phyloP scores from a whole-genome alignment of 2,113 vertebrate genomes.

The Geococcyx californianus region DNA sequence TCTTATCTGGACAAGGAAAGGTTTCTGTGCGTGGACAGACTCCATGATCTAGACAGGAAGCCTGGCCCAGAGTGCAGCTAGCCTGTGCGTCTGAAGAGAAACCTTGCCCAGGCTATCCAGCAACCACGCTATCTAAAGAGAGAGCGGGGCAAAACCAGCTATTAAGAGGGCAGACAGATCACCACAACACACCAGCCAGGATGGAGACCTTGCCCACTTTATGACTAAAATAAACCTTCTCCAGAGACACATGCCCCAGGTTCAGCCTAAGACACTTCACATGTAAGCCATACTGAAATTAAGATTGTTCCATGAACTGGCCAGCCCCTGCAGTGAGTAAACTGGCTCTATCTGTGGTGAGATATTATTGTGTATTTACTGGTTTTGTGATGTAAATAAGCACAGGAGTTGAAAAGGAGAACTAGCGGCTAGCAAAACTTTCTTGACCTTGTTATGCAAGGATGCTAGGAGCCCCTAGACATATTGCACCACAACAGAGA shows the following conservation, averaged over 20 bases:
- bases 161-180: background rate
- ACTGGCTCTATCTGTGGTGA: background rate
- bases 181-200: background rate
- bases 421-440: slow-evolving; percentile 9
- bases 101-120: background rate
- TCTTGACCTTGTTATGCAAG: slow-evolving; percentile 49
- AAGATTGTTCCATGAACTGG: background rate
- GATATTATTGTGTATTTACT: background rate
- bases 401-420: slow-evolving; percentile 16
- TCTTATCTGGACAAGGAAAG: slow-evolving; percentile 25
- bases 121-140: background rate
- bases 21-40: slow-evolving; percentile 28
- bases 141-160: background rate
- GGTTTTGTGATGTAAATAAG: background rate
- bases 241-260: background rate
- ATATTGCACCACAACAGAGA: slow-evolving; percentile 32
- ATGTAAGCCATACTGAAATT: background rate
- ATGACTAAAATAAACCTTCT: background rate
- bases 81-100: background rate
- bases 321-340: background rate
- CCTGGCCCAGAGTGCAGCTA: background rate
- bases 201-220: background rate
- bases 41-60: slow-evolving; percentile 41
- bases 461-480: background rate
- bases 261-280: background rate